Conservation (phyloP, 2,797 vertebrate genomes). For the Sebastes elongatus region DNA sequence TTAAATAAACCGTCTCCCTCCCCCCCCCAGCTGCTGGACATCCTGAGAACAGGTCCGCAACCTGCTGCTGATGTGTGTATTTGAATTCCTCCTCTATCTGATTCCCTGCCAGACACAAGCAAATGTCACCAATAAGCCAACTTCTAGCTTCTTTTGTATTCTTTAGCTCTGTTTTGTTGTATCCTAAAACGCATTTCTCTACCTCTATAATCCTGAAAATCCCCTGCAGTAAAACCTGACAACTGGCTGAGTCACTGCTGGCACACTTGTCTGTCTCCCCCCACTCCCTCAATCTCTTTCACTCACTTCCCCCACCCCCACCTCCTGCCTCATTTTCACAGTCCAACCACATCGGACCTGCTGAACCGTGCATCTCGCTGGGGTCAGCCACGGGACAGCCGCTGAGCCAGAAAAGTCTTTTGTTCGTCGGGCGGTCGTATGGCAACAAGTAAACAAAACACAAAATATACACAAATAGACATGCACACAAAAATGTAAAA, state of each 20-base stretch:
- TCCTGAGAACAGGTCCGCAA: constrained; percentile 34
- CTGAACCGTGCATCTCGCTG: constrained; percentile 58
- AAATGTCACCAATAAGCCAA: neutral
- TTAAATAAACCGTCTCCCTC: constrained; percentile 58
- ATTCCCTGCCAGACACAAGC: neutral
- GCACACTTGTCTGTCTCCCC: constrained; percentile 7
- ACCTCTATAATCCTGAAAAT: constrained; percentile 7
- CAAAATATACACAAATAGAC: neutral
- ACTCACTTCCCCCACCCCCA: neutral
- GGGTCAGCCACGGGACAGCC: constrained; percentile 69
- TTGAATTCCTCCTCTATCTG: constrained; percentile 17
- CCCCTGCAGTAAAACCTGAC: constrained; percentile 5
- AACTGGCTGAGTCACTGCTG: constrained; percentile 39
- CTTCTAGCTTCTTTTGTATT: neutral
- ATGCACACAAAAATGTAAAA: neutral
- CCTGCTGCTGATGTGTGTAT: constrained; percentile 34
- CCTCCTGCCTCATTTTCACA: constrained; percentile 40
- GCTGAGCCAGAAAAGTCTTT: constrained; percentile 69
- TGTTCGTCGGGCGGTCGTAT: constrained; percentile 48
- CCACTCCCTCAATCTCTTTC: neutral
- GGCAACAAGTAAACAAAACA: constrained; percentile 48
- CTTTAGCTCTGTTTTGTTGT: neutral
- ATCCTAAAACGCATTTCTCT: neutral
- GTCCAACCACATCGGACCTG: constrained; percentile 39
- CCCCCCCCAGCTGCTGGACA: constrained; percentile 9